Evolutionary conservation across 2,888 invertebrate genomes (phyloP).

Genomic region (Dryobotodes eremita): DNA sequence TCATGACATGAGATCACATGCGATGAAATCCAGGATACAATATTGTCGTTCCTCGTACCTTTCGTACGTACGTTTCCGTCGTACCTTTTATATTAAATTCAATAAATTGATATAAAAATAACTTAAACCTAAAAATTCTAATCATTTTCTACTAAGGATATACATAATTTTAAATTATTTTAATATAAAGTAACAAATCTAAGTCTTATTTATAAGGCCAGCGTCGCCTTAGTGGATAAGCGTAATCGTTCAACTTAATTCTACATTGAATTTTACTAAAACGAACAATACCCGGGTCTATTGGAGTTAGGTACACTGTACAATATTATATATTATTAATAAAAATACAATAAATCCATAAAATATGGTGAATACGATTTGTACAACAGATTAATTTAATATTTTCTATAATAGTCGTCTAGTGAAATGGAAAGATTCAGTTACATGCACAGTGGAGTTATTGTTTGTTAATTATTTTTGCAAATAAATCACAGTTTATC

Average conservation of each 20-base stretch:
- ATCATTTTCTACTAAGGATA: conserved; percentile 72
- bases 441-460: conserved; percentile 46
- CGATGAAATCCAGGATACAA: conserved; percentile 79
- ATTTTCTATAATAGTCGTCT: conserved; percentile 41
- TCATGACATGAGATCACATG: conserved; percentile 85
- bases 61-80: too few species aligned
- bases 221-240: conserved; percentile 83
- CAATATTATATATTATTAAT: conserved; percentile 54
- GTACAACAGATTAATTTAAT: conserved; percentile 64
- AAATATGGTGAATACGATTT: conserved; percentile 65
- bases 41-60: conserved; percentile 78
- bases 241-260: conserved; percentile 88
- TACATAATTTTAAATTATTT: conserved; percentile 81
- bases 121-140: conserved; percentile 82
- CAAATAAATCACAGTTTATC: conserved; percentile 27
- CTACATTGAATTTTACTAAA: conserved; percentile 78
- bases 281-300: conserved; percentile 76
- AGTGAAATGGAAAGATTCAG: conserved; percentile 45
- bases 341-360: conserved; percentile 63
- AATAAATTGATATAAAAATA: conserved; percentile 89
- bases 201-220: conserved; percentile 89
- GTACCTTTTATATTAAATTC: conserved; percentile 82
- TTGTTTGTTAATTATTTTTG: conserved; percentile 29
- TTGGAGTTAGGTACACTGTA: conserved; percentile 68
- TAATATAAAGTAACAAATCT: conserved; percentile 83